Percentiles rank a stretch among this genome's conserved stretches.
These are phyloP conservation scores for Asteroscopus sphinx DNA, from an alignment of 2,888 invertebrate species.

Conservation along the genomic window DNA sequence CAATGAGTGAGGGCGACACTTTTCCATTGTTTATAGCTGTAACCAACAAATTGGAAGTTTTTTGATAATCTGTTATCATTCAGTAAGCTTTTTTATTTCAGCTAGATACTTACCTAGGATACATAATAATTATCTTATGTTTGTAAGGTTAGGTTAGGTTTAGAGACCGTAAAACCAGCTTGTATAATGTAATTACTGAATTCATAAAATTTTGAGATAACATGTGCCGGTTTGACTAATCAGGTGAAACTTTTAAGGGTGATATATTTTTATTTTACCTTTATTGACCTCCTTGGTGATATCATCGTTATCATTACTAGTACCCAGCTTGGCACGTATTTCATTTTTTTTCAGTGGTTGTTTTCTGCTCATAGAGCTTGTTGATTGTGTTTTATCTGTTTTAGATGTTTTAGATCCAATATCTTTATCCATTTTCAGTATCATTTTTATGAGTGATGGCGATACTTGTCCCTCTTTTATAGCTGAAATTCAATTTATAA, in stretches of 20 bases:
- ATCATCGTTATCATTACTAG: constrained; percentile 18
- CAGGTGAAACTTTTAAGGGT: too few species aligned
- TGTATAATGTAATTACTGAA: too few species aligned
- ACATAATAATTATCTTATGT: too few species aligned
- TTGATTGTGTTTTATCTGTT: not conserved
- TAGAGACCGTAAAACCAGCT: too few species aligned
- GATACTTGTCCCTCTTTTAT: constrained; percentile 11
- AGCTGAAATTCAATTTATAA: constrained; percentile 6
- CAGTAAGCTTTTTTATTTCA: too few species aligned
- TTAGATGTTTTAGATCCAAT: too few species aligned
- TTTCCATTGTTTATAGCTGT: constrained; percentile 20
- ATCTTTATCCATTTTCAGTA: not conserved
- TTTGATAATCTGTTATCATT: too few species aligned
- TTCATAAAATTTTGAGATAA: too few species aligned
- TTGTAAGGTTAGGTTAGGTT: too few species aligned
- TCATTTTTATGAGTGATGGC: constrained; percentile 3
- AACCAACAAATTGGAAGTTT: too few species aligned
- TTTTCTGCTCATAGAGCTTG: not conserved
- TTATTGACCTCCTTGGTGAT: constrained; percentile 12
- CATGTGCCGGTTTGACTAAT: too few species aligned
- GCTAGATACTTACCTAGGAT: too few species aligned
- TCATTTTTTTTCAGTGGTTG: constrained; percentile 14
- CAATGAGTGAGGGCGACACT: constrained; percentile 26
- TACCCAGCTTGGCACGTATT: constrained; percentile 13
- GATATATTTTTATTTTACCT: constrained; percentile 14